Evolutionary conservation across 2,888 invertebrate species (phyloP), one percentile per base, ranked within the genome.

Genomic region (Conus canariensis): DNA sequence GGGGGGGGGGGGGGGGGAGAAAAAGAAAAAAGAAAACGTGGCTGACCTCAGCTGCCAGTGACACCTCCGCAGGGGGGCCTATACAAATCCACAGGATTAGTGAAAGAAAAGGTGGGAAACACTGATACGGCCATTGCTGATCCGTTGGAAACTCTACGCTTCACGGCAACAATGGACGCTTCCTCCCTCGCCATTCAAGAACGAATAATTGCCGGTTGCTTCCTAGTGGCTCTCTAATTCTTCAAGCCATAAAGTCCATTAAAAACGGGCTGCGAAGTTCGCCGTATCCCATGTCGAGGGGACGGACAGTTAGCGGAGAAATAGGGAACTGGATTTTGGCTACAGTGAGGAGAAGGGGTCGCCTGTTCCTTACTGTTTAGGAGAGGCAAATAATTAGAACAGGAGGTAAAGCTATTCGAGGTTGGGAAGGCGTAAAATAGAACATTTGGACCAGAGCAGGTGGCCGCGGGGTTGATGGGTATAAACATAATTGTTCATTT

Each of bases 161-260:
- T 12, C 3, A 4, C 9, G 30, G 30, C 10, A 6, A 80, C 77
- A 80, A 80, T 80, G 30, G 77, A 12, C 10, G 12, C 30, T 80
- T 80, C 77, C 77, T 80, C 30, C 77, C 12, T 14, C 77, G 16
- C 77, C 77, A 14, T 80, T 30, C 22, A 45, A 5, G 6, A 80
- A 25, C 10, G 77, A 22, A 80, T 80, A 80, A 80, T 80, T 80
- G 77, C 45, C 12, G 30, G 77, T 80, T 80, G 77, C 77, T 80
- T 30, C 45, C 25, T 14, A 16, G 77, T 45, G 77, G 22, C 77
- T 80, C 77, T 80, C 45, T 80, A 80, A 80, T 25, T 16, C 77
- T 22, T 80, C 77, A 6, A 6, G 30, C 77, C 77, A 80, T 80
- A 80, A 80, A 80, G 77, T 45, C 77, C 45, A 30, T 80, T 45